Conservation (phyloP, 1,140 invertebrate species). For the Bactericera cockerelli region DNA sequence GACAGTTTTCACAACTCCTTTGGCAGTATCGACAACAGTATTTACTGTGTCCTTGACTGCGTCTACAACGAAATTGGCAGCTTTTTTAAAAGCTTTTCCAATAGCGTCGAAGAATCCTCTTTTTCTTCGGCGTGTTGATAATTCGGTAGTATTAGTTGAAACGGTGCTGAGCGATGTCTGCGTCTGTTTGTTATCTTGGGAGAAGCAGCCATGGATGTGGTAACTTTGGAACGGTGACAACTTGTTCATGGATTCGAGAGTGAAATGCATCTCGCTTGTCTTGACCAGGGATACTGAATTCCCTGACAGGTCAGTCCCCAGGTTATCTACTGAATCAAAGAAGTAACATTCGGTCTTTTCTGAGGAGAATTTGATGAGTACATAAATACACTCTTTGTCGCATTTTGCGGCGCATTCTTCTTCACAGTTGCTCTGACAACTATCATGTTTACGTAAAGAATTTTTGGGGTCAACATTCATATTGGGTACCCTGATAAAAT, state of each 20-base stretch:
- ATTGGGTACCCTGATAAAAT: constrained; percentile 3
- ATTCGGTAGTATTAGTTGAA: constrained; percentile 5
- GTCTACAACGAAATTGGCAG: constrained; percentile 8
- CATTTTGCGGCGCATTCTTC: constrained; percentile 2
- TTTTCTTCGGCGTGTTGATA: constrained; percentile 1
- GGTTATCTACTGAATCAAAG: neutral
- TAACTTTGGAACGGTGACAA: neutral
- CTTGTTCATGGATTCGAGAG: constrained; percentile 1
- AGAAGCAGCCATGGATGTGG: constrained; percentile 7
- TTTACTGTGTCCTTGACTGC: constrained; percentile 15
- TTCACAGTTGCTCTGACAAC: neutral
- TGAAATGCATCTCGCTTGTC: constrained; percentile 4
- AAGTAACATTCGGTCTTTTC: constrained; percentile 6
- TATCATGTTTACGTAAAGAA: neutral
- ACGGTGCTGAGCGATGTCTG: neutral
- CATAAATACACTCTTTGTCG: constrained; percentile 2
- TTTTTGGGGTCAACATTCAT: neutral
- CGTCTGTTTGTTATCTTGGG: neutral
- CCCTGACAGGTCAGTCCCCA: neutral
- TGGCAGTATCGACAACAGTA: constrained; percentile 13
- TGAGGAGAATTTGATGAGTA: neutral
- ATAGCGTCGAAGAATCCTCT: constrained; percentile 13
- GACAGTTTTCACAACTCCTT: constrained; percentile 13
- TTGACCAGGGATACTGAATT: neutral
- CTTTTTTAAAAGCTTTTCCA: constrained; percentile 10